phyloP scores from a whole-genome alignment of 2,888 invertebrate genomes.

The Caenorhabditis parvicauda region DNA sequence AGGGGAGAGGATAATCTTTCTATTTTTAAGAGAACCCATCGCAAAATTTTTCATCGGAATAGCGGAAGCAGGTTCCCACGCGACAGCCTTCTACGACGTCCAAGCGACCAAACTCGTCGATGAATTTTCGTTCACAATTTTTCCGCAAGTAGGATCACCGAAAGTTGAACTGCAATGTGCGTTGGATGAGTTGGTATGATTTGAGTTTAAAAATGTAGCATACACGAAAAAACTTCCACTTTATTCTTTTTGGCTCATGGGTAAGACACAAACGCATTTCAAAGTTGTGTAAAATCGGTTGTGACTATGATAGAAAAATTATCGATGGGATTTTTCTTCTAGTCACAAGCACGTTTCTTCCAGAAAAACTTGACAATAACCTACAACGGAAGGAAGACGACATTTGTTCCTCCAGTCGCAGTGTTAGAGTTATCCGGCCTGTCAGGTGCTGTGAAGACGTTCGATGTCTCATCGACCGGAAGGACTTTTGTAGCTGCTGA shows the following conservation, averaged over 20 bases:
- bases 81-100: constrained; percentile 12
- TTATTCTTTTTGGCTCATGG: too few relatives aligned
- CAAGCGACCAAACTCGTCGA: constrained; percentile 26
- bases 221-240: too few relatives aligned
- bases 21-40: constrained; percentile 12
- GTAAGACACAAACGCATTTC: too few relatives aligned
- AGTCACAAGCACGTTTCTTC: too few relatives aligned
- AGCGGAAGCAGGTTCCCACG: neutral
- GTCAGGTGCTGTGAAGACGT: constrained; percentile 4
- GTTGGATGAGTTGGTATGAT: constrained; percentile 12
- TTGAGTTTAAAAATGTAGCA: too few relatives aligned
- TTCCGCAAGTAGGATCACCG: too few relatives aligned
- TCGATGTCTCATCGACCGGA: constrained; percentile 7
- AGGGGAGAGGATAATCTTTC: too few relatives aligned
- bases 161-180: constrained; percentile 3
- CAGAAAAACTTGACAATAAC: constrained; percentile 16
- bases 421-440: constrained; percentile 3
- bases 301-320: too few relatives aligned
- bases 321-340: too few relatives aligned
- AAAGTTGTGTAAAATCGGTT: too few relatives aligned
- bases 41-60: constrained; percentile 17
- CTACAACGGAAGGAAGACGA: constrained; percentile 7
- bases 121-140: constrained; percentile 16
- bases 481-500: constrained; percentile 10
- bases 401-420: constrained; percentile 11